Conservation (phyloP, 2,113 vertebrate genomes). For the Bos taurus region DNA sequence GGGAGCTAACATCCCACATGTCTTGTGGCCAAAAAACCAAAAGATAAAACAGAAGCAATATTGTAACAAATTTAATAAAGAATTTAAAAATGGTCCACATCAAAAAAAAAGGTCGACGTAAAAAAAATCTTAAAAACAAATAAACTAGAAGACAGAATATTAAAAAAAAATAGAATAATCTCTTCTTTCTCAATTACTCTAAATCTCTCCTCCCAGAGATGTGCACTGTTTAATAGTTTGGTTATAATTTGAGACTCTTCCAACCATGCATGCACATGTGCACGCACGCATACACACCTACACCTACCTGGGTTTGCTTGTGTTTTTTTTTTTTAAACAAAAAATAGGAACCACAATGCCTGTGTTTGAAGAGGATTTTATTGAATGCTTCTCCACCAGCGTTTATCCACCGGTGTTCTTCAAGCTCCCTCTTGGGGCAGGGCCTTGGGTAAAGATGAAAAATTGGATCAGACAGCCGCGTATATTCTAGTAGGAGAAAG, state of each 20-base stretch:
- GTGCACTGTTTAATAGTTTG: background rate
- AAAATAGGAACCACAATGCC: background rate
- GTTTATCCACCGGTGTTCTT: constrained; percentile 4
- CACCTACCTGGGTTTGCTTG: background rate
- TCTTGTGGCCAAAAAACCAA: background rate
- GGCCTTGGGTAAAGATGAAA: background rate
- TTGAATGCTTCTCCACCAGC: background rate
- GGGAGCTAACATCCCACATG: background rate
- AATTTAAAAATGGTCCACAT: background rate
- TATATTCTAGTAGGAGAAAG: background rate
- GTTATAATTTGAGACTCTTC: background rate
- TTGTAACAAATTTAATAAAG: background rate
- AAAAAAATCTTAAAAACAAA: background rate
- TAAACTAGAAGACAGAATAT: background rate
- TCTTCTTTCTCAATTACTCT: background rate
- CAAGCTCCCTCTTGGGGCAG: background rate
- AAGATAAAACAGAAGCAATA: background rate
- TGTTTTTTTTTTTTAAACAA: background rate
- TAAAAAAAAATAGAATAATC: background rate
- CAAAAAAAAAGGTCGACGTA: background rate
- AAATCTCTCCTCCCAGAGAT: background rate
- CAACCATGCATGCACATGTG: background rate
- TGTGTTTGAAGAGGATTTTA: constrained; percentile 3
- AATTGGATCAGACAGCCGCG: background rate
- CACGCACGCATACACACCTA: background rate